Evolutionary conservation across 1,140 invertebrate species (phyloP), one percentile per base, ranked within the genome.

Genomic region (Tetragnatha versicolor): DNA sequence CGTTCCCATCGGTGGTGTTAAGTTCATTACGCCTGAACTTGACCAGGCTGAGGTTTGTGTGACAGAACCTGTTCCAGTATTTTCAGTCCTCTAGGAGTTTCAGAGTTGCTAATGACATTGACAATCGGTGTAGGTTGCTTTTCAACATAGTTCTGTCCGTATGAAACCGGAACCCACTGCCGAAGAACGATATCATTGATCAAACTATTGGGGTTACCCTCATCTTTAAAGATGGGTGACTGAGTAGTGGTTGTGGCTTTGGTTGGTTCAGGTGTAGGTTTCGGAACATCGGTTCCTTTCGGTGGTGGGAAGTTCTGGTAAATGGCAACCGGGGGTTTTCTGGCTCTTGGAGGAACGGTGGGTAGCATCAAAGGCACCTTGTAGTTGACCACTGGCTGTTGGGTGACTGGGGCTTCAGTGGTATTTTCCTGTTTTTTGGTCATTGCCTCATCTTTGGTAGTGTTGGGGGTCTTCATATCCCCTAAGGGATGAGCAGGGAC

Each of bases 101-200:
- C 45, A 3, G 22, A 39, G 10, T 7, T 60, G 2, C 60, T 27
- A 55, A 7, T 70, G 20, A 42, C 20, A 60, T 65, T 33, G 12
- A 66, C 39, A 2, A 53, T 20, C 9, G 73, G 35, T 35, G 47
- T 45, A 0, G 73, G 73, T 29, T 45, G 12, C n/a, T 65, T 77
- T 65, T 77, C 73, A 7, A 77, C 73, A n/a, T 65, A 77, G 3
- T 49, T 37, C 1, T 53, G n/a, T 17, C 61, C 49, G 17, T 22
- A 42, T 5, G 45, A 33, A 2, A 77, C 37, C 0, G 61, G 47
- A 29, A 65, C 25, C 73, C 73, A 77, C 0, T 39, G 25, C 4
- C 73, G 60, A 3, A 39, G 29, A 5, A 55, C 22, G 22, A 65
- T 37, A 10, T 77, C 73, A 55, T 77, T 35, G 1, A 77, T 37